Conservation (phyloP, 1,140 invertebrate species). For the Vanessa tameamea region DNA sequence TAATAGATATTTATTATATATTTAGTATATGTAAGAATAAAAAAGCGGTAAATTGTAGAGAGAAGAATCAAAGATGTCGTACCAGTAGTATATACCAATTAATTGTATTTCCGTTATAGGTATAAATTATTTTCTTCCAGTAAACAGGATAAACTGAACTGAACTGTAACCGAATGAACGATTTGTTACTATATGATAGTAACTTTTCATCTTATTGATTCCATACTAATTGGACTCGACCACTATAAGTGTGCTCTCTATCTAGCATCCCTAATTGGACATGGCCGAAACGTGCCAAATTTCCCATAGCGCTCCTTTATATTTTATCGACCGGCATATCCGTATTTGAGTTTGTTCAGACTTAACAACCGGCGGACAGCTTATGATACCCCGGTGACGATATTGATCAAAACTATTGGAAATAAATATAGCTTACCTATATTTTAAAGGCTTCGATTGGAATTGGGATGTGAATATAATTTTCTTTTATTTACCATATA, state of each 20-base stretch:
- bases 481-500: too few species aligned
- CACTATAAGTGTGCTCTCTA: constrained; percentile 11
- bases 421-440: too few species aligned
- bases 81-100: too few species aligned
- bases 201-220: constrained; percentile 25
- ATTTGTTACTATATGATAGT: constrained; percentile 20
- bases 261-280: constrained; percentile 11
- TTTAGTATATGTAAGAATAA: too few species aligned
- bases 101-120: too few species aligned
- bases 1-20: too few species aligned
- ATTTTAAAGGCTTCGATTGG: too few species aligned
- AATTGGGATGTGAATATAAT: too few species aligned
- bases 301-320: constrained; percentile 19
- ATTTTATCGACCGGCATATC: constrained; percentile 1
- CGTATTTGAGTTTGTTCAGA: not conserved
- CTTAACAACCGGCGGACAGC: not conserved
- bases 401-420: not conserved
- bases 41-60: too few species aligned
- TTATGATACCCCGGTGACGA: not conserved
- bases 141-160: not conserved
- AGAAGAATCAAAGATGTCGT: too few species aligned
- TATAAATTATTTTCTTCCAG: not conserved
- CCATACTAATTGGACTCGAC: constrained; percentile 20
- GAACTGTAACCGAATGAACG: not conserved
- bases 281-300: constrained; percentile 25